Evolutionary conservation across 1,140 invertebrate genomes (phyloP), one percentile per base, ranked within the genome.

Genomic region (Cotesia vestalis): DNA sequence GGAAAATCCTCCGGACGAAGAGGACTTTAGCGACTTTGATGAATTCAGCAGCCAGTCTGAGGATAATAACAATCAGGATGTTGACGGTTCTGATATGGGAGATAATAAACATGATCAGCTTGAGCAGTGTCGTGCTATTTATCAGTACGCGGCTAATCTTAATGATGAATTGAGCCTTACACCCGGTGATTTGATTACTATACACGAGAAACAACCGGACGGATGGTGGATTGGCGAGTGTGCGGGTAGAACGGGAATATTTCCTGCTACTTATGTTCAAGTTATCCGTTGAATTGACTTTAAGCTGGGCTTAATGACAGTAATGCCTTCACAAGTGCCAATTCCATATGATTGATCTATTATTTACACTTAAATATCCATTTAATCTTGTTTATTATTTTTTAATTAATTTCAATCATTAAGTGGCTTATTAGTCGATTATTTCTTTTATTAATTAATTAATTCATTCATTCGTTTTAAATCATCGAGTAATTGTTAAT

Each of bases 151-250:
- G 73, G 95, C 95, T 8, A 94, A 94, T 80, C 88, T 96, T 53
- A 92, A 93, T 78, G 96, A 97, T 86, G 96, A 98, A 84, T 89
- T 98, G 17, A 93, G 92, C 60, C 88, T 97, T 60, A 90, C 88
- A 80, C 91, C 92, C 79, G 96, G 95, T 75, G 95, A 98, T 82
- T 87, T 95, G 9, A 94, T 98, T 76, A 93, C 92, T 72, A 92
- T 98, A 35, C 94, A 94, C 83, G 92, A 94, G 78, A 96, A 97
- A 80, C 94, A 96, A 81, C 91, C 93, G n/a, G 95, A 96, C 81
- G 95, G 95, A 4, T 98, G 96, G 96, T 98, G 96, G 96, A 91
- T 96, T 64, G 96, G 96, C 8, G 94, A 96, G 77, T 89, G 96
- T 59, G 91, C 93, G 72, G 95, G 95, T 36, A 89, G 89, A 67